Conservation (phyloP, 1,140 invertebrate species). For the Tetramorium parvispinum region DNA sequence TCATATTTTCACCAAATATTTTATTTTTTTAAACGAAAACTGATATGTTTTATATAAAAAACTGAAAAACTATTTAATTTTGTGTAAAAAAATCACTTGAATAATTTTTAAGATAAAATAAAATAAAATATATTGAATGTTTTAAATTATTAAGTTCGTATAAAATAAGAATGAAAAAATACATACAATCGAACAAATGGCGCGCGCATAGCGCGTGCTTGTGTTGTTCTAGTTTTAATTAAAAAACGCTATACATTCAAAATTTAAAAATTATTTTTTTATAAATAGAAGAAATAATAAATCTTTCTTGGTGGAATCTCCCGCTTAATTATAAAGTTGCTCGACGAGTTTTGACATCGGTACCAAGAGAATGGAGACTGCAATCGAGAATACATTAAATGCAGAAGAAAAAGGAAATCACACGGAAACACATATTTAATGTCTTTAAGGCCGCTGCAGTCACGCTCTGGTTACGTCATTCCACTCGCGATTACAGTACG, state of each 20-base stretch:
- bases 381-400: not conserved
- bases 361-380: slow-evolving; percentile 8
- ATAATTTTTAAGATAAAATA: no score
- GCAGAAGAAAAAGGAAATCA: slow-evolving; percentile 43
- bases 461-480: slow-evolving; percentile 73
- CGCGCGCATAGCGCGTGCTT: no score
- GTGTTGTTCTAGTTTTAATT: not conserved
- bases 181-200: no score
- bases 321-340: not conserved
- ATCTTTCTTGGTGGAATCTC: not conserved
- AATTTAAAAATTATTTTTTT: not conserved
- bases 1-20: no score
- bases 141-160: no score
- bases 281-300: not conserved
- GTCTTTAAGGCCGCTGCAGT: slow-evolving; percentile 69
- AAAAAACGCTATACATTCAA: not conserved
- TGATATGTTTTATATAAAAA: no score
- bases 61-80: no score
- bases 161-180: no score
- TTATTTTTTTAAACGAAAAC: no score
- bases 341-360: not conserved
- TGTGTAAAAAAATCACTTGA: no score
- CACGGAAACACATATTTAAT: slow-evolving; percentile 53
- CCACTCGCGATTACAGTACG: slow-evolving; percentile 44
- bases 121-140: no score